These are phyloP conservation scores for Panthera uncia DNA, from an alignment of 2,113 vertebrate species.

Conservation along the genomic window DNA sequence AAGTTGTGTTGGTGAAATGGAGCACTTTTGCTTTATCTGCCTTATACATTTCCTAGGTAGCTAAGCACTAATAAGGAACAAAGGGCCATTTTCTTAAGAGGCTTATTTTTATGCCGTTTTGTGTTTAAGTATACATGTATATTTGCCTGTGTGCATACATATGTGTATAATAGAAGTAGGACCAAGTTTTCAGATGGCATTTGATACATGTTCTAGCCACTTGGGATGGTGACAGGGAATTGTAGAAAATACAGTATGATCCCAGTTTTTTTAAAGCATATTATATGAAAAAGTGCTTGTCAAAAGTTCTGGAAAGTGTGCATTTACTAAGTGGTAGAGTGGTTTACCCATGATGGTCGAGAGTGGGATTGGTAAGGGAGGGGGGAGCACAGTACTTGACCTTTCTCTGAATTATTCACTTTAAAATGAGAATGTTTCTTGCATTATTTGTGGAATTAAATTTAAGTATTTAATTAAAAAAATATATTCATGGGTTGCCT, in stretches of 20 bases:
- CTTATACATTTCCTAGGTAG: neutral
- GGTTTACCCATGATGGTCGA: neutral
- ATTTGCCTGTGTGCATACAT: neutral
- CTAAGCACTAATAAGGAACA: neutral
- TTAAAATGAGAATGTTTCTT: constrained; percentile 23
- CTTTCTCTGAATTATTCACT: constrained; percentile 10
- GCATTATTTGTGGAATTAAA: constrained; percentile 40
- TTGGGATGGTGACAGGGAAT: neutral
- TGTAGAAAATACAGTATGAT: neutral
- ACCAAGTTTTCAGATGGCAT: neutral
- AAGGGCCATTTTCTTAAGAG: neutral
- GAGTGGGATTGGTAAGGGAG: neutral
- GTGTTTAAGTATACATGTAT: neutral
- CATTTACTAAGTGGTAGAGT: neutral
- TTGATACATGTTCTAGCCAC: neutral
- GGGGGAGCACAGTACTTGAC: neutral
- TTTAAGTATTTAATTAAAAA: constrained; percentile 28
- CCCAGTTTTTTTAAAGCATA: neutral
- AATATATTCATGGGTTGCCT: neutral
- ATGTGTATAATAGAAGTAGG: neutral
- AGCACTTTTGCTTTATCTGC: neutral
- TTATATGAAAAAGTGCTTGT: neutral
- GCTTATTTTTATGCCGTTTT: neutral
- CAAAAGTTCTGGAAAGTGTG: neutral
- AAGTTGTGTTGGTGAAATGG: neutral